These are phyloP conservation scores for Drosophila merina DNA, from an alignment of 2,888 invertebrate species.

Conservation along the genomic window DNA sequence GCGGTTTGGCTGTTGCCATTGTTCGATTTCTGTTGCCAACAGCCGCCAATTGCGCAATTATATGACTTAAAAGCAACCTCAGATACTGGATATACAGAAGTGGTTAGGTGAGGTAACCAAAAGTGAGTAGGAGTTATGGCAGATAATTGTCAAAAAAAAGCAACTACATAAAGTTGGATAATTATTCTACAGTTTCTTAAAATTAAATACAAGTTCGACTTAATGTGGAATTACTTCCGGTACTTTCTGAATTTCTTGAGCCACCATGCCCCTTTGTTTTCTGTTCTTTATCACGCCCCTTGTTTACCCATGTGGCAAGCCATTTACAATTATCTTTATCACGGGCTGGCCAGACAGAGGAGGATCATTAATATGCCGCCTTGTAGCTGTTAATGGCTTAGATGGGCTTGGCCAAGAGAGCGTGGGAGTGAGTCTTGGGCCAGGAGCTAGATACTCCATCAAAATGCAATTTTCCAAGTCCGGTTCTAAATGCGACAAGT, in stretches of 20 bases:
- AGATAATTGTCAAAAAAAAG: constrained; percentile 20
- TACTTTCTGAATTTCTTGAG: constrained; percentile 2
- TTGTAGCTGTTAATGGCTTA: constrained; percentile 21
- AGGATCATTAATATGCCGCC: constrained; percentile 67
- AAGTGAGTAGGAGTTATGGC: constrained; percentile 28
- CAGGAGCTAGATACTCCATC: constrained; percentile 18
- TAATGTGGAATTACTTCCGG: not conserved
- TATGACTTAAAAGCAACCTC: constrained; percentile 24
- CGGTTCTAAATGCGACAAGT: constrained; percentile 3
- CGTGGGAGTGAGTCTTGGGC: constrained; percentile 27
- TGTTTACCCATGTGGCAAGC: constrained; percentile 35
- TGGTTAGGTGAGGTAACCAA: constrained; percentile 52
- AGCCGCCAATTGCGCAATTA: constrained; percentile 52
- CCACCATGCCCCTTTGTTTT: constrained; percentile 7
- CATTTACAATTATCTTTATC: constrained; percentile 32
- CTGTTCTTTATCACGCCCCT: constrained; percentile 12
- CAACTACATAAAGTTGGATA: not conserved
- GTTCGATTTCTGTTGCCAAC: constrained; percentile 28
- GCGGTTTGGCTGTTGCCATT: constrained; percentile 29
- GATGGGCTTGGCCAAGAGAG: constrained; percentile 32
- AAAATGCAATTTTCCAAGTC: constrained; percentile 13
- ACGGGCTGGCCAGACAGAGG: constrained; percentile 31
- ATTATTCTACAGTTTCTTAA: not conserved
- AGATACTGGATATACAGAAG: constrained; percentile 2
- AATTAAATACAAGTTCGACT: not conserved